phyloP scores from a whole-genome alignment of 2,797 vertebrate species.

The Potorous gilbertii region DNA sequence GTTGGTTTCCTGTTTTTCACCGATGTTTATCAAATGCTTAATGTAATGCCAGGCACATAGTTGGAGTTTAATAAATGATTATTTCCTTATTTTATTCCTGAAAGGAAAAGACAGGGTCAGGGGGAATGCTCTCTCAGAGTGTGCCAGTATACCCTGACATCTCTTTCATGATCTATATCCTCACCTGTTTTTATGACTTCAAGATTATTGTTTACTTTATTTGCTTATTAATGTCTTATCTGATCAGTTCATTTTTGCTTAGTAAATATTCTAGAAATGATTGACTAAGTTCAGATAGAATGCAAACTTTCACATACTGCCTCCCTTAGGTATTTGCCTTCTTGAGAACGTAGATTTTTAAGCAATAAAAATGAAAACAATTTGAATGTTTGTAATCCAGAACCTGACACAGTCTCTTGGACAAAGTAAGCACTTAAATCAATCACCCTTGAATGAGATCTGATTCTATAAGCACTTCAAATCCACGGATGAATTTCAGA shows the following conservation, averaged over 20 bases:
- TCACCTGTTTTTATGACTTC: background rate
- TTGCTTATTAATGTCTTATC: background rate
- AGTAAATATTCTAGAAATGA: background rate
- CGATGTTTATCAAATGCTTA: background rate
- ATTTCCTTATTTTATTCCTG: background rate
- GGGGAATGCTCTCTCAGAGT: background rate
- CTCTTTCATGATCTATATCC: background rate
- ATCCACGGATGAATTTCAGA: background rate
- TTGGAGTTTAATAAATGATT: background rate
- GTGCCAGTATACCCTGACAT: background rate
- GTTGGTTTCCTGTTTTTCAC: background rate
- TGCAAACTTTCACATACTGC: background rate
- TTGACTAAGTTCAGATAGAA: background rate
- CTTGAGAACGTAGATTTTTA: background rate
- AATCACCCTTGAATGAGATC: background rate
- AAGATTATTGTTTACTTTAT: background rate
- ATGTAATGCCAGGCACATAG: background rate
- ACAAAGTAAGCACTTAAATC: background rate
- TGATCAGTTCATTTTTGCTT: background rate
- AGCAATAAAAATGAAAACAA: background rate
- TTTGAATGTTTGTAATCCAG: background rate
- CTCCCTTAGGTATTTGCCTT: background rate
- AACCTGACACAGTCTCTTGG: background rate
- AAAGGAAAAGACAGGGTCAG: background rate
- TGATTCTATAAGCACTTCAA: background rate